Evolutionary conservation across 2,113 vertebrate species (phyloP), one percentile per base, ranked within the genome.

Genomic region (Etheostoma cragini): DNA sequence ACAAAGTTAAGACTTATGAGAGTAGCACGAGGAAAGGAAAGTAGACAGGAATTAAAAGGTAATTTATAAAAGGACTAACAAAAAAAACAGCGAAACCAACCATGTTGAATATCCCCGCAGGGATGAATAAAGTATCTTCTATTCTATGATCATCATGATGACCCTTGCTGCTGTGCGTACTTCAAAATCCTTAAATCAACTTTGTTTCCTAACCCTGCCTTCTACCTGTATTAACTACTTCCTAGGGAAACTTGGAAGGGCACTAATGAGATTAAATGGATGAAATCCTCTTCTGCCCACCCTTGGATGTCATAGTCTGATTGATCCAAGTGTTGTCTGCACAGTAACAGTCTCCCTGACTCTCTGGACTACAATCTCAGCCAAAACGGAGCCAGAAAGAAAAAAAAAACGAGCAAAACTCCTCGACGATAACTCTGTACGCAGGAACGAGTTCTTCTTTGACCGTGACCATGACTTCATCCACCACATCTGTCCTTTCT

Each of bases 391-490:
- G 57, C 2, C 47, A 56, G 8, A 45, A 67, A n/a, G n/a, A n/a
- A 46, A 72, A 30, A 30, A 30, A 30, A 30, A 30, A 30, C 81
- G 78, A 0, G 49, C 19, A 1, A 92, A 95, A 74, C 90, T 93
- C 49, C 78, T 95, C 46, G 94, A 97, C 19, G 95, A 97, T 76
- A 96, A 96, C 82, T 95, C 92, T 0, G 92, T 95, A 33, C 84
- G 75, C 57, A 94, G 69, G 52, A 93, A 95, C 0, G 94, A 96
- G 53, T 96, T 95, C 71, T 97, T 96, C 91, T 97, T 96, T 6
- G 96, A 96, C 69, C 91, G 92, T 1, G 95, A 96, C 74, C 96
- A 94, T 33, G 84, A 85, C 0, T 90, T 95, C 72, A 96, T 97
- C 85, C 89, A 94, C 80, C 88, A 94, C 46, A 78, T 97, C 69